Percentiles rank a stretch among this genome's conserved stretches.
Evolutionary conservation across 2,113 vertebrate species (phyloP).

Genomic region (Poecilia latipinna): DNA sequence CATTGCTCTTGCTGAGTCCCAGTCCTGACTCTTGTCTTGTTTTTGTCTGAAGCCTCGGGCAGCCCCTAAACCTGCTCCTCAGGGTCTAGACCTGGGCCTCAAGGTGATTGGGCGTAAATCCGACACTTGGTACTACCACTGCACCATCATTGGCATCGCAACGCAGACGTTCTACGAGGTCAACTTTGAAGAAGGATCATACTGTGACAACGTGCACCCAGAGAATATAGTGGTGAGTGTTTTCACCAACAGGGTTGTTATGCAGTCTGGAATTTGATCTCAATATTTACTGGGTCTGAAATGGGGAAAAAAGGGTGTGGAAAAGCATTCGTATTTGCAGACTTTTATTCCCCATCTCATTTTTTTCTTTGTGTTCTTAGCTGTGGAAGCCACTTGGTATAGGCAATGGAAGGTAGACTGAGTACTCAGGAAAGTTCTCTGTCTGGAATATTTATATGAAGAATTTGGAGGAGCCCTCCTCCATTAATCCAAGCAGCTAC

Average conservation of each 20-base stretch:
- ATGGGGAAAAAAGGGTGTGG: too few species aligned
- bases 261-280: background rate
- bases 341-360: too few species aligned
- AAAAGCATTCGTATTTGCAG: too few species aligned
- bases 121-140: conserved; percentile 90
- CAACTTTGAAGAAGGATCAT: conserved; percentile 95
- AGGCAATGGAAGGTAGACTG: too few species aligned
- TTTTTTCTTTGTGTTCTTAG: too few species aligned
- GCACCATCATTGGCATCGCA: conserved; percentile 88
- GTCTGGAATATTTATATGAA: background rate
- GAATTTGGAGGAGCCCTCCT: background rate
- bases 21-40: background rate
- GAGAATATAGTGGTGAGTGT: conserved; percentile 91
- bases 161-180: conserved; percentile 93
- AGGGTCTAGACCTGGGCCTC: conserved; percentile 85
- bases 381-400: too few species aligned
- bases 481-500: background rate
- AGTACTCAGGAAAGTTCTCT: background rate
- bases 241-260: background rate
- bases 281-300: background rate
- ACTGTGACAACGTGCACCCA: conserved; percentile 94
- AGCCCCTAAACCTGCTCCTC: conserved; percentile 55
- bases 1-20: background rate
- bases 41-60: conserved; percentile 36
- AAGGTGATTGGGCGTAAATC: conserved; percentile 90